phyloP scores from a whole-genome alignment of 2,888 invertebrate genomes.

The Lithophane socia region DNA sequence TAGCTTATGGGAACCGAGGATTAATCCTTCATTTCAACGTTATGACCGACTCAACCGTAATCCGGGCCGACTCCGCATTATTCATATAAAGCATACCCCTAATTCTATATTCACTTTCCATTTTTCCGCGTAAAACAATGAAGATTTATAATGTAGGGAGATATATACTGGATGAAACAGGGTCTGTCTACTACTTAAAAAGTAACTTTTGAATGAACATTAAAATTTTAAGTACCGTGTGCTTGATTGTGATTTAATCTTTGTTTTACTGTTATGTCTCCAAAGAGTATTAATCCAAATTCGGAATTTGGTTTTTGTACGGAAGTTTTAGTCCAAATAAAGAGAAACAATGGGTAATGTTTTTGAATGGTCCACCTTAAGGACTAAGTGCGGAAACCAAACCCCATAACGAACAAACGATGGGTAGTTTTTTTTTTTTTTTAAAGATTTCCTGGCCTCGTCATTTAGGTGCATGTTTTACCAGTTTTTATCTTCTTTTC shows the following conservation, averaged over 20 bases:
- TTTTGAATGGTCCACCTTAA: too few species aligned
- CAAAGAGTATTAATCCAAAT: background rate
- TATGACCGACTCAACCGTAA: constrained; percentile 59
- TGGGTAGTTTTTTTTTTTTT: too few species aligned
- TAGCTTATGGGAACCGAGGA: constrained; percentile 12
- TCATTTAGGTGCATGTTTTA: too few species aligned
- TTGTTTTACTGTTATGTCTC: background rate
- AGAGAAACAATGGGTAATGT: background rate
- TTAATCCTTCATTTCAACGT: constrained; percentile 67
- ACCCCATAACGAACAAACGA: too few species aligned
- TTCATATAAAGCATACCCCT: constrained; percentile 66
- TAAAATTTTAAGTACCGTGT: too few species aligned
- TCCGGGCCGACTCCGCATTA: constrained; percentile 63
- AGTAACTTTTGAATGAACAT: too few species aligned
- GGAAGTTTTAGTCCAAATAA: background rate
- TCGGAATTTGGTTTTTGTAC: background rate
- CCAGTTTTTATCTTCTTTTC: background rate
- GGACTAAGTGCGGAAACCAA: too few species aligned
- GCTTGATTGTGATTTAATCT: background rate
- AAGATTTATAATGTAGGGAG: constrained; percentile 45
- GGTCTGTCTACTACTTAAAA: background rate
- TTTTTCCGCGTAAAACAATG: constrained; percentile 64
- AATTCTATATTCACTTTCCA: constrained; percentile 70
- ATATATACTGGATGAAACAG: constrained; percentile 16
- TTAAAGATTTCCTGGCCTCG: background rate